Evolutionary conservation across 1,140 invertebrate genomes (phyloP).

Genomic region (Aphaenogaster rudis): DNA sequence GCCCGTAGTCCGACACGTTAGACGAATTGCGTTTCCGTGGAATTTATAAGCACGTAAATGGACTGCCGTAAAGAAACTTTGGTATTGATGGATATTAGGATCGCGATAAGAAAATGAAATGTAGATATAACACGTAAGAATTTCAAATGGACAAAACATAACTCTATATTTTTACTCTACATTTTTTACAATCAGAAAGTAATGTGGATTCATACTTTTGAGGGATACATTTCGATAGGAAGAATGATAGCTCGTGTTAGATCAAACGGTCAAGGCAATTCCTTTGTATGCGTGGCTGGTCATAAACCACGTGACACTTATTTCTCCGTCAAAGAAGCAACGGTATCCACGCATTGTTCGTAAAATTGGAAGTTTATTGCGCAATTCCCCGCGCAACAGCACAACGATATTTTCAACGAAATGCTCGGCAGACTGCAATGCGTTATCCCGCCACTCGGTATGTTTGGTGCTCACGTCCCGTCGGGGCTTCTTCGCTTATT

Average conservation of each 20-base stretch:
- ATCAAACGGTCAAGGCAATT: neutral
- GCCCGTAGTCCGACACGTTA: neutral
- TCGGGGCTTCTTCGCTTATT: slow-evolving; percentile 65
- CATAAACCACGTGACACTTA: neutral
- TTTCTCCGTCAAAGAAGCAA: slow-evolving; percentile 26
- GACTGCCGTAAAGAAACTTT: slow-evolving; percentile 1
- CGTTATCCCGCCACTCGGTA: slow-evolving; percentile 62
- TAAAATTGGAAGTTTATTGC: slow-evolving; percentile 69
- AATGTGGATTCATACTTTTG: neutral
- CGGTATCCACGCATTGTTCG: slow-evolving; percentile 47
- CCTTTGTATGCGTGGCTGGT: neutral
- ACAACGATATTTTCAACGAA: slow-evolving; percentile 65
- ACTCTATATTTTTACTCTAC: neutral
- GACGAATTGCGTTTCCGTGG: slow-evolving; percentile 25
- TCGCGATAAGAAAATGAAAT: neutral
- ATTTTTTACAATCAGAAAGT: neutral
- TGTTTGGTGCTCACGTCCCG: slow-evolving; percentile 49
- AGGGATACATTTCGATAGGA: neutral
- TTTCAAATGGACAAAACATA: neutral
- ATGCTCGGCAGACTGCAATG: slow-evolving; percentile 54
- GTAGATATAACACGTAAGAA: neutral
- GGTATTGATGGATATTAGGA: slow-evolving; percentile 1
- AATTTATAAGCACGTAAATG: slow-evolving; percentile 33
- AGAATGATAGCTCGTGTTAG: neutral
- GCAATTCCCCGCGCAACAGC: slow-evolving; percentile 49